Evolutionary conservation across 2,888 invertebrate genomes (phyloP).

Genomic region (Sympetrum striolatum): DNA sequence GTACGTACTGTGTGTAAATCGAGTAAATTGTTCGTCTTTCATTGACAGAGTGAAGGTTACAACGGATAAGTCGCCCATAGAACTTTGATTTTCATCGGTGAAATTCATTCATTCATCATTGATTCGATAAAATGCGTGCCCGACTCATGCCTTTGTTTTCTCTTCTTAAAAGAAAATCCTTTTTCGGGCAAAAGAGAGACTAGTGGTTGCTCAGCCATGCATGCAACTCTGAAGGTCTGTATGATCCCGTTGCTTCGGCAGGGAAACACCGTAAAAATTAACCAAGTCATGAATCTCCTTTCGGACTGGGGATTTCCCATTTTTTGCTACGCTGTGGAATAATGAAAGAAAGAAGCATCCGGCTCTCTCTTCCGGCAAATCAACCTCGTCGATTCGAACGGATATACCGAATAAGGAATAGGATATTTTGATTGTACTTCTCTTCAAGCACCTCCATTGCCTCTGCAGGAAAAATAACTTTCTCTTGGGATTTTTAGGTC

Average conservation of each 20-base stretch:
- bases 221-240: not conserved
- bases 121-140: not conserved
- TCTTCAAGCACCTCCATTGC: not conserved
- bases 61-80: too few species aligned
- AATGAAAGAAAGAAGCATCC: not conserved
- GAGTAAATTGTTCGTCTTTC: too few species aligned
- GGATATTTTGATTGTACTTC: not conserved
- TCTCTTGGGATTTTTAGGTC: not conserved
- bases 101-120: too few species aligned
- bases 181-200: not conserved
- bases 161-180: not conserved
- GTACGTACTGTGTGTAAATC: too few species aligned
- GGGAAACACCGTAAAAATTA: not conserved
- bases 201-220: not conserved
- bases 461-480: not conserved
- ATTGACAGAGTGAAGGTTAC: too few species aligned
- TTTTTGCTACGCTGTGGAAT: not conserved
- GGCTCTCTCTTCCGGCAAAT: not conserved
- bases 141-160: not conserved
- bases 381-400: not conserved
- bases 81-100: too few species aligned
- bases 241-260: not conserved
- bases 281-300: not conserved
- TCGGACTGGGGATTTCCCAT: not conserved
- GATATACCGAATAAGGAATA: not conserved